Evolutionary conservation across 2,113 vertebrate species (phyloP), one percentile per base, ranked within the genome.

Genomic region (Daubentonia madagascariensis): DNA sequence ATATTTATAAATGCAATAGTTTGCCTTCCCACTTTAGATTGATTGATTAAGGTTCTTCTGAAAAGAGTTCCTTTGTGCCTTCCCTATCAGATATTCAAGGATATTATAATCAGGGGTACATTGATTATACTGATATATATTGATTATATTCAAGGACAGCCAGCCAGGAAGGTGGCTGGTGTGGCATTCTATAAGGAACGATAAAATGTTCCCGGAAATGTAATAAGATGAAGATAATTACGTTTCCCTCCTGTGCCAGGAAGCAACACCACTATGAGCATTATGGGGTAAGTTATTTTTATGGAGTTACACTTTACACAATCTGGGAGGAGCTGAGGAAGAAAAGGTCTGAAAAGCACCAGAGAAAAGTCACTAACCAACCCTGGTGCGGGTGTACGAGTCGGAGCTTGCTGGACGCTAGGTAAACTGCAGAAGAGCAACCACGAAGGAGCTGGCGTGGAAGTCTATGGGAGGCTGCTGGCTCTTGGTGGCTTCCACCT

Each of bases 41-140:
- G 89, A 90, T 40, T 81, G 48, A 86, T 87, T 17, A 52, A 79
- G 6, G 11, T 89, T 73, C 32, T 80, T 67, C 25, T 7, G 8
- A 43, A 59, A 48, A 94, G 32, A 91, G 13, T 73, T 73, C n/a
- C 22, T 93, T 67, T 50, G 10, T 67, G 59, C 65, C 65, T 43
- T n/a, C 11, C 28, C 20, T 78, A 35, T 59, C 72, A 84, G 52
- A 78, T 30, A 89, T 20, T 83, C 50, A 91, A 78, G 35, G 59
- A 54, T 30, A 85, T 85, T 75, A 40, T 63, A 80, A 54, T 68
- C 50, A 79, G 32, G 28, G 52, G 73, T 50, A 59, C 59, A 72
- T 37, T n/a, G 73, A 94, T 94, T 91, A 89, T 63, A 61, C 37
- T 89, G 65, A 43, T 85, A 52, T 11, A 75, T 88, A 35, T 40